phyloP scores from a whole-genome alignment of 2,797 vertebrate genomes.

The Chiroxiphia lanceolata region DNA sequence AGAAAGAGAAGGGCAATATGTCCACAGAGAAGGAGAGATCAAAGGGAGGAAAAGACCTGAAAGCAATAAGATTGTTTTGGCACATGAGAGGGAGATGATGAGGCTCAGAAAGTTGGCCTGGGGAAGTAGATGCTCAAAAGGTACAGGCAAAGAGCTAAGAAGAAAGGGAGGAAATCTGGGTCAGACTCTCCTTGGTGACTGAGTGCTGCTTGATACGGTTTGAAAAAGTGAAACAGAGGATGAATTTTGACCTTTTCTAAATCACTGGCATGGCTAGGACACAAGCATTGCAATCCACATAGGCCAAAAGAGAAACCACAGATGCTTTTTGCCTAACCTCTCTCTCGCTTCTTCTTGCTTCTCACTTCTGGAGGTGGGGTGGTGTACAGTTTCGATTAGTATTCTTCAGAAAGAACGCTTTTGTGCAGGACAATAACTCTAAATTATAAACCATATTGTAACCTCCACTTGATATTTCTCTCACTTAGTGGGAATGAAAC shows the following conservation, averaged over 20 bases:
- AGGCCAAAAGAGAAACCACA: neutral
- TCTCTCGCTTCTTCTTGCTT: neutral
- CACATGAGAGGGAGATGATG: constrained; percentile 32
- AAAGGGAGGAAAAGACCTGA: constrained; percentile 41
- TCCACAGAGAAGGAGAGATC: neutral
- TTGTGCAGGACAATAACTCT: neutral
- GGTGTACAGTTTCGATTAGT: neutral
- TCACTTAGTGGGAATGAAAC: neutral
- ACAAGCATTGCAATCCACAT: neutral
- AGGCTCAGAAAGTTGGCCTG: constrained; percentile 49
- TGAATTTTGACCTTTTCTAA: neutral
- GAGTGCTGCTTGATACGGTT: neutral
- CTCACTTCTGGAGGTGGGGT: neutral
- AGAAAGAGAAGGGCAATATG: constrained; percentile 28
- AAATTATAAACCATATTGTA: neutral
- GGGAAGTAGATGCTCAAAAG: neutral
- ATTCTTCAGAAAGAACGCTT: neutral
- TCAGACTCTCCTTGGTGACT: constrained; percentile 52
- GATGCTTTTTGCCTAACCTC: neutral
- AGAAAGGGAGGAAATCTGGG: constrained; percentile 34
- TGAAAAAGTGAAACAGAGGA: neutral
- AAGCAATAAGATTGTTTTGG: constrained; percentile 52
- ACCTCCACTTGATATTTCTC: neutral
- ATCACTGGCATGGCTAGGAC: neutral
- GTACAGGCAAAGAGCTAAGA: neutral